A percentile compares a stretch with the other conserved stretches of the same genome.
phyloP scores from a whole-genome alignment of 2,113 vertebrate genomes.

The Balaeniceps rex region DNA sequence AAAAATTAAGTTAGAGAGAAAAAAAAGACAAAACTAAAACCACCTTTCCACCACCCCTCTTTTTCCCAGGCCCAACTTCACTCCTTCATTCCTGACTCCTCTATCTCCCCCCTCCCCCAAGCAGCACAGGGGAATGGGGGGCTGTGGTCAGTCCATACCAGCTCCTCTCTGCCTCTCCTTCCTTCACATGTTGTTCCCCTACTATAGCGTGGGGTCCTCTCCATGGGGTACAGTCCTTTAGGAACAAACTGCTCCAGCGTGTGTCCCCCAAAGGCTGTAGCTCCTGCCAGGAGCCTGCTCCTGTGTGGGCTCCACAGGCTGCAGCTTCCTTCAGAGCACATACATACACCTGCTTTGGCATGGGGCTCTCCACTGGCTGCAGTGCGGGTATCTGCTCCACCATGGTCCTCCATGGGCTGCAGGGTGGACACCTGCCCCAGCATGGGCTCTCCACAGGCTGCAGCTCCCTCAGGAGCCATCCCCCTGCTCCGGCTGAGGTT shows the following conservation, averaged over 20 bases:
- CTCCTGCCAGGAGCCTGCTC: not conserved
- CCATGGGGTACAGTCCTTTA: not conserved
- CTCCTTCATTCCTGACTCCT: not conserved
- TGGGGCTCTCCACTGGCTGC: not conserved
- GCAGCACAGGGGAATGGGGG: accelerated
- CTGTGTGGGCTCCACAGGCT: not conserved
- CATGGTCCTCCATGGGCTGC: not conserved
- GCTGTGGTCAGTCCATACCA: not conserved
- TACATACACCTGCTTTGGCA: not conserved
- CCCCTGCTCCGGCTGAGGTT: too few relatives aligned
- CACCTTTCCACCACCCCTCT: not conserved
- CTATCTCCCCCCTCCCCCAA: not conserved
- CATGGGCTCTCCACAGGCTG: not conserved
- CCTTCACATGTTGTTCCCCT: not conserved
- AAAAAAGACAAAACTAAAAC: not conserved
- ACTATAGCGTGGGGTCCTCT: not conserved
- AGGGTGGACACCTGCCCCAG: not conserved
- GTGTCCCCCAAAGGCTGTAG: not conserved
- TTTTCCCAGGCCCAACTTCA: not conserved
- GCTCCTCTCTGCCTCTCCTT: not conserved
- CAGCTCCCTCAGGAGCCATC: not conserved
- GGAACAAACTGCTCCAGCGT: accelerated
- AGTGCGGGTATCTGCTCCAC: not conserved
- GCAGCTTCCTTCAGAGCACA: not conserved
- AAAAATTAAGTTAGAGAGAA: not conserved